phyloP scores from a whole-genome alignment of 2,113 vertebrate genomes.

The Budorcas taxicolor region DNA sequence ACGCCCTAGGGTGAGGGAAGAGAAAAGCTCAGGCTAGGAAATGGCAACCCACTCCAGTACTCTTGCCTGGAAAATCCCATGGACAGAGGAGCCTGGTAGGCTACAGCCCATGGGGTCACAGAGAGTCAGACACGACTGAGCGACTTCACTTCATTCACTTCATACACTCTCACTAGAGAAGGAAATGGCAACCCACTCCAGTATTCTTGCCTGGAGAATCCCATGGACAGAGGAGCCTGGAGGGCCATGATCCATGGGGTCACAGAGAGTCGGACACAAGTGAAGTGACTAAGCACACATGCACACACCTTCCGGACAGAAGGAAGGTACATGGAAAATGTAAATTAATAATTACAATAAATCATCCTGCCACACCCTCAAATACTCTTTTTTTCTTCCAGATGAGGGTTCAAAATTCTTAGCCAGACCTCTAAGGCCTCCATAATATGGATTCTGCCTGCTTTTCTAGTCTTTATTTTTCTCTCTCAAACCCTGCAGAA shows the following conservation, averaged over 20 bases:
- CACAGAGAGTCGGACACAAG: not conserved
- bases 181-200: not conserved
- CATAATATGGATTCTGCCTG: not conserved
- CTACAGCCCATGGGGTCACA: not conserved
- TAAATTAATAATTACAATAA: not conserved
- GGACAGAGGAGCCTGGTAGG: not conserved
- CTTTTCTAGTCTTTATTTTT: not conserved
- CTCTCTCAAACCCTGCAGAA: not conserved
- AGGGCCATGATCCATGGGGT: rapidly evolving
- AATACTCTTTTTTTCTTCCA: not conserved
- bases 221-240: not conserved
- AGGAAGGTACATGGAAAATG: not conserved
- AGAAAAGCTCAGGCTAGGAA: not conserved
- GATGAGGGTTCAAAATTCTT: not conserved
- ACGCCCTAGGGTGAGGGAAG: not conserved
- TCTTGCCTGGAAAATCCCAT: not conserved
- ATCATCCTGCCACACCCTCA: not conserved
- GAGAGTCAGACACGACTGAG: not conserved
- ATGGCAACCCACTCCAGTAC: not conserved
- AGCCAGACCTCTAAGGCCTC: not conserved
- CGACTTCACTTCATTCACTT: not conserved
- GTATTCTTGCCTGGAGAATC: not conserved
- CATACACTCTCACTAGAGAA: not conserved
- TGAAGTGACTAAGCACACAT: not conserved
- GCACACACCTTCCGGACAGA: not conserved